phyloP scores from a whole-genome alignment of 2,113 vertebrate species.

The Erpornis zantholeuca region DNA sequence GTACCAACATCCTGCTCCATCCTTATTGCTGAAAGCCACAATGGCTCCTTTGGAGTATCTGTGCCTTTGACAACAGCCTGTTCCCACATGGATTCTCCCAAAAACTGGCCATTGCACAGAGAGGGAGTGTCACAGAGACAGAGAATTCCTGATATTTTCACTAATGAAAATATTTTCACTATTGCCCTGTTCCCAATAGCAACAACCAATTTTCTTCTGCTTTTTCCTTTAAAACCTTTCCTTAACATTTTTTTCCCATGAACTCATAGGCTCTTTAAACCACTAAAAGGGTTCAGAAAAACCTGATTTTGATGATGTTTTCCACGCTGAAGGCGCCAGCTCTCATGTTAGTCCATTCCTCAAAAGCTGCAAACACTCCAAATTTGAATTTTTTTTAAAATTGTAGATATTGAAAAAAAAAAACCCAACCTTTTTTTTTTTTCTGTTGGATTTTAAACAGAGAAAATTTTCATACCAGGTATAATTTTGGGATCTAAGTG shows the following conservation, averaged over 20 bases:
- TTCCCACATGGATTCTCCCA: neutral
- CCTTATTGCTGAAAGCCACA: neutral
- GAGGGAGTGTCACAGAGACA: neutral
- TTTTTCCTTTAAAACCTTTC: neutral
- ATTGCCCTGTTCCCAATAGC: neutral
- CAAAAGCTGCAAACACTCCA: neutral
- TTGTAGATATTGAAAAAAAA: too few relatives aligned
- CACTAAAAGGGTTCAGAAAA: neutral
- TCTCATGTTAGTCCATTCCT: neutral
- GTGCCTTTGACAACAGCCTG: neutral
- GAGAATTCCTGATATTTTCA: neutral
- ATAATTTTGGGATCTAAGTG: neutral
- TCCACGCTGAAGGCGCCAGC: neutral
- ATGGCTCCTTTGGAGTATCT: rapidly evolving
- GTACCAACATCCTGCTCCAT: neutral
- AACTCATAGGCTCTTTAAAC: neutral
- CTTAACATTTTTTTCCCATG: neutral
- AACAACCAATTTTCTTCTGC: neutral
- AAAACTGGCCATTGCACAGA: neutral
- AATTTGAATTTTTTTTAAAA: too few relatives aligned
- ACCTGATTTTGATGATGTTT: neutral
- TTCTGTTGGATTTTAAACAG: neutral
- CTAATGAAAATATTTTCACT: neutral
- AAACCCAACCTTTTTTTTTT: too few relatives aligned
- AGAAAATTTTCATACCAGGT: neutral